Evolutionary conservation across 2,113 vertebrate species (phyloP).

Genomic region (Melanostigma gelatinosum): DNA sequence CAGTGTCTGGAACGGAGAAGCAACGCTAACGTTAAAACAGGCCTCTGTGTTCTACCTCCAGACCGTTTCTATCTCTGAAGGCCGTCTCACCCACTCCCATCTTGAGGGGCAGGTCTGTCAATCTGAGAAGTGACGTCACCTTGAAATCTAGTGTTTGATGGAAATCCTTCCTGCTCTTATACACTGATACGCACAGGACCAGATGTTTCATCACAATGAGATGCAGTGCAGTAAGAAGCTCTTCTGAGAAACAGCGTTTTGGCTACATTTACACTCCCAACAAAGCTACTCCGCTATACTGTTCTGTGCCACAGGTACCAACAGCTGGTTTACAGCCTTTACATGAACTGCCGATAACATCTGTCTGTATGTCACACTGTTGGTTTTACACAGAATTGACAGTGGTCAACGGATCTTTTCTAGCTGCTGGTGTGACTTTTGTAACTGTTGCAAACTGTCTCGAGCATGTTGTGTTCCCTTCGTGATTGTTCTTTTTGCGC

Average conservation of each 20-base stretch:
- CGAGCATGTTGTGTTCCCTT: neutral
- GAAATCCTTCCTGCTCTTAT: neutral
- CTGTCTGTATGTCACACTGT: conserved; percentile 9
- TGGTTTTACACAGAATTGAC: neutral
- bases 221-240: neutral
- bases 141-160: neutral
- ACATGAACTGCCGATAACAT: conserved; percentile 18
- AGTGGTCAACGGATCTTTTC: neutral
- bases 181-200: conserved; percentile 3
- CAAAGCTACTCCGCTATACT: neutral
- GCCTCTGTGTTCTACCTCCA: neutral
- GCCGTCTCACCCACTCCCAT: conserved; percentile 6
- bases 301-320: neutral
- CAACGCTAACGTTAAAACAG: conserved; percentile 38
- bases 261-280: neutral
- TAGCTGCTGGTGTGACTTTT: conserved; percentile 18
- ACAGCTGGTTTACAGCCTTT: conserved; percentile 33
- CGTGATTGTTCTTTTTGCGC: neutral
- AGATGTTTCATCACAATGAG: neutral
- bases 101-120: neutral
- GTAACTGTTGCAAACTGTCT: neutral
- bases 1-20: conserved; percentile 26
- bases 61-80: neutral
- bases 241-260: neutral
- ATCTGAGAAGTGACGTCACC: neutral